Percentiles rank a stretch among this genome's conserved stretches.
Evolutionary conservation across 2,797 vertebrate genomes (phyloP).

Genomic region (Rhinoraja longicauda): DNA sequence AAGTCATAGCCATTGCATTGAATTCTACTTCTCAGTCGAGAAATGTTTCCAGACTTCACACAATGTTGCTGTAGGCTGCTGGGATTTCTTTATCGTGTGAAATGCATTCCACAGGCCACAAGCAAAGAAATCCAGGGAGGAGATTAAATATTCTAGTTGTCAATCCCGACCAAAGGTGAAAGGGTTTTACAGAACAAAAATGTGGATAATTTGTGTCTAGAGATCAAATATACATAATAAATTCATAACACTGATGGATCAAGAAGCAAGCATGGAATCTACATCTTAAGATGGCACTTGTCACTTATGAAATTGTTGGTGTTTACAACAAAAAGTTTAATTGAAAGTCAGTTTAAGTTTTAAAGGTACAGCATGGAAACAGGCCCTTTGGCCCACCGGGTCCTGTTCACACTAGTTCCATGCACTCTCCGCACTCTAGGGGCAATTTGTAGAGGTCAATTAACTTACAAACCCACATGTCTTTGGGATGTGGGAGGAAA

Average conservation of each 20-base stretch:
- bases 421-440: no score
- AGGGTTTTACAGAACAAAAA: background rate
- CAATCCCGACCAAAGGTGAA: background rate
- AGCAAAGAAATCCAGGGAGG: background rate
- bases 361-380: no score
- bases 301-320: background rate
- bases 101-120: background rate
- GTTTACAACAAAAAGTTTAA: background rate
- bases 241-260: background rate
- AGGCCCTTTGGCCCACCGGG: no score
- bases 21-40: background rate
- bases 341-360: background rate
- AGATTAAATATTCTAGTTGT: background rate
- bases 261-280: background rate
- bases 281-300: background rate
- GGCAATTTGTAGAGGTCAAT: no score
- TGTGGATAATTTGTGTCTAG: background rate
- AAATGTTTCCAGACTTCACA: background rate
- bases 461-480: no score
- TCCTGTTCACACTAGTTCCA: no score
- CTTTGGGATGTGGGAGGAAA: no score
- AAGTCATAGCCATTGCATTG: background rate
- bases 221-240: background rate
- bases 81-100: background rate
- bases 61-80: no score